These are phyloP conservation scores for Percopsis transmontana DNA, from an alignment of 2,113 vertebrate genomes.

Conservation along the genomic window DNA sequence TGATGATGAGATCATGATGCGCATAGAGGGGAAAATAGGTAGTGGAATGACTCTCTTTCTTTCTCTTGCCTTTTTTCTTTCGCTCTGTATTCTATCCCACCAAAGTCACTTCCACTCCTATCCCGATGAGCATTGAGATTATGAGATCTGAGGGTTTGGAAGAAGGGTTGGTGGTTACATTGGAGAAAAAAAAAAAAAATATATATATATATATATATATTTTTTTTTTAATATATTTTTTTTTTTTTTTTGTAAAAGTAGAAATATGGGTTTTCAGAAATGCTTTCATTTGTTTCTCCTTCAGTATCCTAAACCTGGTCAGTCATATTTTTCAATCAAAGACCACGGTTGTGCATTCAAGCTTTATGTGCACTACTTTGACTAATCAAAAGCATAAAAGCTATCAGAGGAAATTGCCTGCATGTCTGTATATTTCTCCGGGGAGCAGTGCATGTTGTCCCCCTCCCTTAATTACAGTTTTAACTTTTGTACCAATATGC, in stretches of 20 bases:
- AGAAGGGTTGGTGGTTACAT: neutral
- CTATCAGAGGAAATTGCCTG: conserved; percentile 11
- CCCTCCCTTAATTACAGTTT: conserved; percentile 22
- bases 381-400: conserved; percentile 27
- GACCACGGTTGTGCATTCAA: neutral
- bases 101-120: conserved; percentile 47
- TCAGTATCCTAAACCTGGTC: neutral
- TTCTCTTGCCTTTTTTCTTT: conserved; percentile 7
- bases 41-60: conserved; percentile 47
- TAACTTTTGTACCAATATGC: conserved; percentile 8
- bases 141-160: conserved; percentile 73
- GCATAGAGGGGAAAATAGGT: conserved; percentile 62
- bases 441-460: conserved; percentile 58
- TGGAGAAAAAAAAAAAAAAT: too few species aligned
- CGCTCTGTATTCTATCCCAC: neutral
- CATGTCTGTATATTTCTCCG: conserved; percentile 40
- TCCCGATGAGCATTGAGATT: conserved; percentile 73
- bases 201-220: too few species aligned
- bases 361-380: conserved; percentile 24
- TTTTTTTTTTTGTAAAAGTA: too few species aligned
- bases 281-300: neutral
- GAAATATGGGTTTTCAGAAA: neutral
- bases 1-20: conserved; percentile 65
- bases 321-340: neutral
- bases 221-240: too few species aligned